Percentiles rank a stretch among this genome's conserved stretches.
Evolutionary conservation across 2,888 invertebrate genomes (phyloP).

Genomic region (Sinhomidia bicolor): DNA sequence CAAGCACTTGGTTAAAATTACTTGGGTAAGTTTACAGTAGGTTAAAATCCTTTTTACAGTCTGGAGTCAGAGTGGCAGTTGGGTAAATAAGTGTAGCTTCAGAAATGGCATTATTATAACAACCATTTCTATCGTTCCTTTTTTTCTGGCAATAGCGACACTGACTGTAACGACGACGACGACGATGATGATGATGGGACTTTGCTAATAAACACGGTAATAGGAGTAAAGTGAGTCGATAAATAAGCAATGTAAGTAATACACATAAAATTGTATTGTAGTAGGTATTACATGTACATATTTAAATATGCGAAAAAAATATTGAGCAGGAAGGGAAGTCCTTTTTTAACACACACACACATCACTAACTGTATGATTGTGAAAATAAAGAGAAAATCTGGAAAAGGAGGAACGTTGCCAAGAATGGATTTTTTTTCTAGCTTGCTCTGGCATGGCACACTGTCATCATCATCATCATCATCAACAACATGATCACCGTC

Average conservation of each 20-base stretch:
- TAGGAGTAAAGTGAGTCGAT: neutral
- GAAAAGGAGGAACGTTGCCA: conserved; percentile 29
- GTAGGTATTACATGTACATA: neutral
- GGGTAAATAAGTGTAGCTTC: too few species aligned
- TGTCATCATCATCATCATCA: conserved; percentile 17
- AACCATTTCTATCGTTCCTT: too few species aligned
- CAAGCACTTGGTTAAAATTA: too few species aligned
- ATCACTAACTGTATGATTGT: neutral
- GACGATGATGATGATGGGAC: neutral
- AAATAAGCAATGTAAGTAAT: neutral
- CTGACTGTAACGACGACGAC: neutral
- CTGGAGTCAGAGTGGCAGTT: too few species aligned
- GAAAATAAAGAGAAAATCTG: conserved; percentile 10
- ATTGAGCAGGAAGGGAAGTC: neutral
- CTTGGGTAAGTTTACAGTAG: too few species aligned
- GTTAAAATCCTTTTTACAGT: too few species aligned
- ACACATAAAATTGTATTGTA: too few species aligned
- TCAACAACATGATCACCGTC: neutral
- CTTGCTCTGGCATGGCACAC: conserved; percentile 7
- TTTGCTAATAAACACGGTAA: neutral
- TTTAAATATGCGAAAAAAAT: neutral
- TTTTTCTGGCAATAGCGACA: neutral
- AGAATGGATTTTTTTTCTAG: conserved; percentile 29
- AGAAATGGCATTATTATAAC: too few species aligned
- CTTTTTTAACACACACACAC: neutral